phyloP scores from a whole-genome alignment of 2,797 vertebrate genomes.

The Sebastes aleutianus region DNA sequence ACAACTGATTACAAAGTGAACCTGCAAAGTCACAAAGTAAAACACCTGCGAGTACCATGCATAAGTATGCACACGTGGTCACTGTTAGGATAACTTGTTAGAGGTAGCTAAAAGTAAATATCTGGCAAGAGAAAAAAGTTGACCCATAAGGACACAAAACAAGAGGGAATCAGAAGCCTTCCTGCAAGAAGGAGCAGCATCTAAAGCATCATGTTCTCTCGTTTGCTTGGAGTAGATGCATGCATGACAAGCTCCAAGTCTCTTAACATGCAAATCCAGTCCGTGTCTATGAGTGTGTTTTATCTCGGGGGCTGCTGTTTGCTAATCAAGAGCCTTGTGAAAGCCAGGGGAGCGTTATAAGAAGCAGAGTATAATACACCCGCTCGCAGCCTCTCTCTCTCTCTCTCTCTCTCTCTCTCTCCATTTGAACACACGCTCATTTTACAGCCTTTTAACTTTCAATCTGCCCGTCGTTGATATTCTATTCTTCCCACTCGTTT shows the following conservation, averaged over 20 bases:
- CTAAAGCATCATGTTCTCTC: slow-evolving; percentile 15
- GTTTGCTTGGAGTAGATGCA: slow-evolving; percentile 49
- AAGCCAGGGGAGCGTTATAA: slow-evolving; percentile 74
- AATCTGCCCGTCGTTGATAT: slow-evolving; percentile 70
- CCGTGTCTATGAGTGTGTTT: slow-evolving; percentile 61
- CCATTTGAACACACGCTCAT: slow-evolving; percentile 73
- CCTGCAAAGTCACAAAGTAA: neutral
- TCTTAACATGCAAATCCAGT: slow-evolving; percentile 75
- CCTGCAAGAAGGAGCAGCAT: slow-evolving; percentile 22
- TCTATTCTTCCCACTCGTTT: slow-evolving; percentile 54
- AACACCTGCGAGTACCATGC: neutral
- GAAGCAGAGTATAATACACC: slow-evolving; percentile 58
- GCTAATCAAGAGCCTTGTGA: slow-evolving; percentile 80
- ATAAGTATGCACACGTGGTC: neutral
- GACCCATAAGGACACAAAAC: slow-evolving; percentile 18
- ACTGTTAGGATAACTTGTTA: neutral
- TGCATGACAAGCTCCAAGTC: slow-evolving; percentile 60
- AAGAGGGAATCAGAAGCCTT: slow-evolving; percentile 12
- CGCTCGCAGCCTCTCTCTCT: slow-evolving; percentile 27
- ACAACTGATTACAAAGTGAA: neutral
- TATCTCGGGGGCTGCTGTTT: slow-evolving; percentile 76
- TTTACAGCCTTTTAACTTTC: slow-evolving; percentile 82
- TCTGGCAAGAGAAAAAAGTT: neutral
- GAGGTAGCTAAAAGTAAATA: neutral
- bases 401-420: slow-evolving; percentile 43